Conservation (phyloP, 2,113 vertebrate genomes). For the Electrona antarctica region DNA sequence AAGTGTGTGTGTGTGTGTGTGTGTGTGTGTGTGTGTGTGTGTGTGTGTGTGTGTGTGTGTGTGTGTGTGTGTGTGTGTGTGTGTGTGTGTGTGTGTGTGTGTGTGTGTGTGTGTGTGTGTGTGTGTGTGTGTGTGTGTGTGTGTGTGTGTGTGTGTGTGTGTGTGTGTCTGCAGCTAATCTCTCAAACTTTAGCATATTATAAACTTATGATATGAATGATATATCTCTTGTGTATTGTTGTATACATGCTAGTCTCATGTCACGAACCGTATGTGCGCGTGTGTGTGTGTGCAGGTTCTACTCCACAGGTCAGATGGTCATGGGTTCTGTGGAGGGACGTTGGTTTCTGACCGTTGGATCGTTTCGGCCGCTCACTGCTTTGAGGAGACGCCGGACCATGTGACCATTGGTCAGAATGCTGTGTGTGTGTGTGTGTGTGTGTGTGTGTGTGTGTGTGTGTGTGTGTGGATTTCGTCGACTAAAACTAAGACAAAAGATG, state of each 20-base stretch:
- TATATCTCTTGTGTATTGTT: no score
- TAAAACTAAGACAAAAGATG: no score
- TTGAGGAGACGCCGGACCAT: conserved; percentile 67
- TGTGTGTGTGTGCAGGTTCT: conserved; percentile 75
- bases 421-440: background rate
- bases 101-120: no score
- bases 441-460: background rate
- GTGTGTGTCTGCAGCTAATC: no score
- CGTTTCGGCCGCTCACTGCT: conserved; percentile 85
- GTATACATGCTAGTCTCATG: background rate
- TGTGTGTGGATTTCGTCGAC: background rate
- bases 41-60: conserved; percentile 70
- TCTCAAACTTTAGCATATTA: no score
- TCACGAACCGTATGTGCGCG: background rate
- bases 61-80: conserved; percentile 6
- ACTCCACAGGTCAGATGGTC: conserved; percentile 65
- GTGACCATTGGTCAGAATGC: conserved; percentile 77
- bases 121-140: no score
- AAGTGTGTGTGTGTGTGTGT: background rate
- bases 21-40: conserved; percentile 1
- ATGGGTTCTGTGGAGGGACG: conserved; percentile 83
- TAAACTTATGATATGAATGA: background rate
- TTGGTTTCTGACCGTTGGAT: conserved; percentile 83
- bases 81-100: background rate
- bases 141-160: no score